Conservation (phyloP, 2,888 invertebrate species). For the Gymnosoma rotundatum region DNA sequence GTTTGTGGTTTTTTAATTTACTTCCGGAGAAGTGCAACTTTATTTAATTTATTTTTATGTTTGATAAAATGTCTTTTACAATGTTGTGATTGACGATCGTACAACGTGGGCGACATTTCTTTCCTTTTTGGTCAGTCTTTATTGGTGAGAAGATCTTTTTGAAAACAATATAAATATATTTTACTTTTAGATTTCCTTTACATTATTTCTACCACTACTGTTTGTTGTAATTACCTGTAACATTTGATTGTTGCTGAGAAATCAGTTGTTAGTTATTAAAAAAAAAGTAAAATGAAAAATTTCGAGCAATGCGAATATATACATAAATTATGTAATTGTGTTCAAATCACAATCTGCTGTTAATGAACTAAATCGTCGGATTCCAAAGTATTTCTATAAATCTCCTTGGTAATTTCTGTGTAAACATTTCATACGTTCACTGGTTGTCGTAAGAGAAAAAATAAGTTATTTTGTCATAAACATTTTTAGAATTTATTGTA, state of each 20-base stretch:
- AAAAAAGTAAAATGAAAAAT: too few species aligned
- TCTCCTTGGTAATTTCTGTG: too few species aligned
- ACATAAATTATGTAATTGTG: too few species aligned
- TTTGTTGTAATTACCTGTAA: constrained; percentile 25
- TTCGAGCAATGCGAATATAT: too few species aligned
- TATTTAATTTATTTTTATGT: constrained; percentile 33
- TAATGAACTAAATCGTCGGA: too few species aligned
- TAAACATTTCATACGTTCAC: too few species aligned
- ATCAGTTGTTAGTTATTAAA: not conserved
- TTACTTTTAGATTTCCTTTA: constrained; percentile 33
- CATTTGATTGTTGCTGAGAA: constrained; percentile 36
- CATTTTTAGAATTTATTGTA: too few species aligned
- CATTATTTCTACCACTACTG: constrained; percentile 2
- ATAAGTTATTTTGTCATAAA: too few species aligned
- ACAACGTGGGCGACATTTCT: constrained; percentile 72
- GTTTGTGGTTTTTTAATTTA: constrained; percentile 37
- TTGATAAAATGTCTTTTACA: constrained; percentile 61
- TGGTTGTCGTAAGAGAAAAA: too few species aligned
- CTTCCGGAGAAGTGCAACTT: constrained; percentile 59
- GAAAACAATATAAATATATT: not conserved
- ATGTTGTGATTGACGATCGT: constrained; percentile 69
- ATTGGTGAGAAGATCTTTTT: constrained; percentile 26
- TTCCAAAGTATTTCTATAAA: too few species aligned
- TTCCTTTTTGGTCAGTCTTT: not conserved
- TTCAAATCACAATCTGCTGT: too few species aligned